These are phyloP conservation scores for Leptarthrus brevirostris DNA, from an alignment of 2,888 invertebrate genomes.

Conservation along the genomic window DNA sequence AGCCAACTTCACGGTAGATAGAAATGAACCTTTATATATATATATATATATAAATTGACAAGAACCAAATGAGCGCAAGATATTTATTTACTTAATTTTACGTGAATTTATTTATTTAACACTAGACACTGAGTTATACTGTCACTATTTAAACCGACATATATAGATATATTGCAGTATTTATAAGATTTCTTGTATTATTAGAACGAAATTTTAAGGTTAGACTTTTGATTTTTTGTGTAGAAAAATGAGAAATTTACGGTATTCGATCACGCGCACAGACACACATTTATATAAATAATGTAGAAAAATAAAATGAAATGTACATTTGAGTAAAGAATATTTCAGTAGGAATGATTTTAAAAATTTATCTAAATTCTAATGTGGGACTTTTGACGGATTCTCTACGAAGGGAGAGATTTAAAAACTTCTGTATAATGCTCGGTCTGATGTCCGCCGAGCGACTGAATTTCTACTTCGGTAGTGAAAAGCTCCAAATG, in stretches of 20 bases:
- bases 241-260: slow-evolving; percentile 18
- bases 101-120: slow-evolving; percentile 19
- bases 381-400: slow-evolving; percentile 42
- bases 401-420: slow-evolving; percentile 45
- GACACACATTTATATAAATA: slow-evolving; percentile 40
- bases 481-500: slow-evolving; percentile 32
- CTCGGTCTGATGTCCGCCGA: slow-evolving; percentile 52
- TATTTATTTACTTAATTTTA: slow-evolving; percentile 24
- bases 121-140: slow-evolving; percentile 43
- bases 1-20: slow-evolving; percentile 14
- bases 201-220: slow-evolving; percentile 28
- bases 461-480: slow-evolving; percentile 52
- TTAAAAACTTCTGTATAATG: slow-evolving; percentile 30
- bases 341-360: slow-evolving; percentile 41
- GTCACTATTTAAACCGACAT: slow-evolving; percentile 37
- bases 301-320: slow-evolving; percentile 48
- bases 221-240: slow-evolving; percentile 4
- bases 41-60: slow-evolving; percentile 25
- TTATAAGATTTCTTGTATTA: not conserved
- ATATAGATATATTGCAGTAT: not conserved
- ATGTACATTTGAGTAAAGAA: slow-evolving; percentile 42
- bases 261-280: slow-evolving; percentile 38
- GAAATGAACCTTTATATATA: not conserved
- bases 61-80: slow-evolving; percentile 25
- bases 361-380: slow-evolving; percentile 35